Percentiles rank a stretch among this genome's conserved stretches.
Evolutionary conservation across 2,113 vertebrate species (phyloP).

Genomic region (Notechis scutatus): DNA sequence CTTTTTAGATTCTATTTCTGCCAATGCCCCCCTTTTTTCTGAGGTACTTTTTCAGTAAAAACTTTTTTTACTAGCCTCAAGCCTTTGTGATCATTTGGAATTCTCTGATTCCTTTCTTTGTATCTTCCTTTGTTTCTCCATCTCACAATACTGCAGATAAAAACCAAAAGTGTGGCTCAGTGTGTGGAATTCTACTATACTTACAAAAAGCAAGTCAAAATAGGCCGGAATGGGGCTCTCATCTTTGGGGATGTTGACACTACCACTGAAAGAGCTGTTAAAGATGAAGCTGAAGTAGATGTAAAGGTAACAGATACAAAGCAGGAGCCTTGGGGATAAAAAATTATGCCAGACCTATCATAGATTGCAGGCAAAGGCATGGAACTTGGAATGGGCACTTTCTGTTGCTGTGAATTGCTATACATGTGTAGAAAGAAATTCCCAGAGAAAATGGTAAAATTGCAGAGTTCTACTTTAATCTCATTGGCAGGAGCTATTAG

Average conservation of each 20-base stretch:
- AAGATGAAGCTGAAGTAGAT: constrained; percentile 86
- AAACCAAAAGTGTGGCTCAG: constrained; percentile 93
- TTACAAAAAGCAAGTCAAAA: constrained; percentile 95
- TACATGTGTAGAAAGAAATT: background rate
- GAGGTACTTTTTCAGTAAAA: background rate
- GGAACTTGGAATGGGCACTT: background rate
- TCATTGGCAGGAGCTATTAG: background rate
- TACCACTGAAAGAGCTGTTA: constrained; percentile 67
- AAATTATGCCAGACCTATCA: background rate
- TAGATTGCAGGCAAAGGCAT: background rate
- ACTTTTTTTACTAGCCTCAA: background rate
- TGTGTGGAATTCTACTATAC: constrained; percentile 99
- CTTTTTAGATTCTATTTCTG: background rate
- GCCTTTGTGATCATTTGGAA: background rate
- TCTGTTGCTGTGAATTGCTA: background rate
- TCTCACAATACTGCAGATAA: constrained; percentile 73
- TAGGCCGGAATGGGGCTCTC: constrained; percentile 88
- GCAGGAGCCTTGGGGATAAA: background rate
- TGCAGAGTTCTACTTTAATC: background rate
- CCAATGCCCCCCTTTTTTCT: background rate
- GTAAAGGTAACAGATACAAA: constrained; percentile 71
- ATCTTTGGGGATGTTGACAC: constrained; percentile 84
- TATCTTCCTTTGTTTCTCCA: background rate
- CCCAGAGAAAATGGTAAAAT: background rate
- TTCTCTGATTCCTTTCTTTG: background rate